A percentile compares a stretch with the other conserved stretches of the same genome.
phyloP scores from a whole-genome alignment of 2,888 invertebrate genomes.

The Agriotes lineatus region DNA sequence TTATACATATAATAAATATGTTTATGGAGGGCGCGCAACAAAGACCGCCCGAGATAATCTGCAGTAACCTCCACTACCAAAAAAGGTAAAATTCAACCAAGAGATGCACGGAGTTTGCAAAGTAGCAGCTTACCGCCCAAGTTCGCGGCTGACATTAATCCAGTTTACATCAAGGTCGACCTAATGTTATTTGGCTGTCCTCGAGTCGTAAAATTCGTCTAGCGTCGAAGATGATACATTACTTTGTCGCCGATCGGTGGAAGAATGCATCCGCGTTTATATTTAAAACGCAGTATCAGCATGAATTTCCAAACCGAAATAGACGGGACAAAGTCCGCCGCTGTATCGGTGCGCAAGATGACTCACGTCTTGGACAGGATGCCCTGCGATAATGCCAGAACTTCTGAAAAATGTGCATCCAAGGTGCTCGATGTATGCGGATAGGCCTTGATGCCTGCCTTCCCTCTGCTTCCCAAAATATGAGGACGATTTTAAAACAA shows the following conservation, averaged over 20 bases:
- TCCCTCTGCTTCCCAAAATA: too few species aligned
- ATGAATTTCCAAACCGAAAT: conserved; percentile 24
- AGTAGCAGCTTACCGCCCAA: conserved; percentile 12
- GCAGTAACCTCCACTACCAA: not conserved
- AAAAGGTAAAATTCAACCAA: conserved; percentile 16
- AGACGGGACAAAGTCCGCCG: conserved; percentile 16
- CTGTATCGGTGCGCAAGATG: conserved; percentile 2
- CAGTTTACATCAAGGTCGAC: conserved; percentile 25
- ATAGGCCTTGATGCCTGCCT: not conserved
- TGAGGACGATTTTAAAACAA: too few species aligned
- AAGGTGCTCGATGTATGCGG: conserved; percentile 5
- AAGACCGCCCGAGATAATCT: not conserved
- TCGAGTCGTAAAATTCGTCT: too few species aligned
- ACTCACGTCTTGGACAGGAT: conserved; percentile 23
- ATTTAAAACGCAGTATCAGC: conserved; percentile 10
- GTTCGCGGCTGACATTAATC: conserved; percentile 29
- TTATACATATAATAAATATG: not conserved
- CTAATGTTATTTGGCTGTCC: conserved; percentile 22
- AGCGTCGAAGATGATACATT: too few species aligned
- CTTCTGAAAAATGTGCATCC: conserved; percentile 12
- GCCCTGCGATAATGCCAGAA: conserved; percentile 26
- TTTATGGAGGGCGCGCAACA: not conserved
- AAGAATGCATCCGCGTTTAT: conserved; percentile 13
- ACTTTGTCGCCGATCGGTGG: conserved; percentile 2
- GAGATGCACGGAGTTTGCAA: conserved; percentile 10